phyloP scores from a whole-genome alignment of 1,140 invertebrate species.

The Drosophila nikananu region DNA sequence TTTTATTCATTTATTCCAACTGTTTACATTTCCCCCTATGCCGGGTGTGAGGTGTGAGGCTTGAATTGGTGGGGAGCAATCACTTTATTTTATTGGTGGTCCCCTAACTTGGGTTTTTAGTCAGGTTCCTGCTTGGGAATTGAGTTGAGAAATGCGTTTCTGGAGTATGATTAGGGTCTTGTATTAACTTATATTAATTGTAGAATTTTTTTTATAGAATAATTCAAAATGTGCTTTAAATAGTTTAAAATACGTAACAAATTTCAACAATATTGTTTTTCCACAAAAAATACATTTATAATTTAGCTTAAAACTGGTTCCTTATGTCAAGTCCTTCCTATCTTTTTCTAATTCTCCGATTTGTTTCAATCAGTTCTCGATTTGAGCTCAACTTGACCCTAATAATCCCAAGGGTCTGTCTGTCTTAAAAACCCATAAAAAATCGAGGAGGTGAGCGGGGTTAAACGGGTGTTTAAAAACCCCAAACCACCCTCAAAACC shows the following conservation, averaged over 20 bases:
- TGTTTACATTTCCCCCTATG: slow-evolving; percentile 45
- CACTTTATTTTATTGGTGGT: not conserved
- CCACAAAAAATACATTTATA: no score
- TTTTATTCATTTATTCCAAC: slow-evolving; percentile 45
- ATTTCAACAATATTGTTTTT: not conserved
- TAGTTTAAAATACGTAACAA: not conserved
- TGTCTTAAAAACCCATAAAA: slow-evolving; percentile 3
- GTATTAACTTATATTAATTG: not conserved
- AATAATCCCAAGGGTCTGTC: slow-evolving; percentile 3
- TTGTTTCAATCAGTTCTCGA: slow-evolving; percentile 23
- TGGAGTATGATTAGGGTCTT: not conserved
- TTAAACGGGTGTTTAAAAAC: slow-evolving; percentile 5
- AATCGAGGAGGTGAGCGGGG: not conserved
- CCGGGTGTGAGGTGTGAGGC: slow-evolving; percentile 1
- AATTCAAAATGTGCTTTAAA: not conserved
- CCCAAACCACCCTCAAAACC: slow-evolving; percentile 9
- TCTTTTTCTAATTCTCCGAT: not conserved
- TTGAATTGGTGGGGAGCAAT: slow-evolving; percentile 3
- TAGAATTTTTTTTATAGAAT: not conserved
- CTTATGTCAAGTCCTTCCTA: not conserved
- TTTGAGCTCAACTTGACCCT: slow-evolving; percentile 43
- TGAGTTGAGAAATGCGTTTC: not conserved
- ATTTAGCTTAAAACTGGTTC: not conserved
- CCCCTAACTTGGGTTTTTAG: not conserved
- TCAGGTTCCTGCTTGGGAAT: not conserved